Evolutionary conservation across 2,113 vertebrate species (phyloP).

Genomic region (Cebus imitator): DNA sequence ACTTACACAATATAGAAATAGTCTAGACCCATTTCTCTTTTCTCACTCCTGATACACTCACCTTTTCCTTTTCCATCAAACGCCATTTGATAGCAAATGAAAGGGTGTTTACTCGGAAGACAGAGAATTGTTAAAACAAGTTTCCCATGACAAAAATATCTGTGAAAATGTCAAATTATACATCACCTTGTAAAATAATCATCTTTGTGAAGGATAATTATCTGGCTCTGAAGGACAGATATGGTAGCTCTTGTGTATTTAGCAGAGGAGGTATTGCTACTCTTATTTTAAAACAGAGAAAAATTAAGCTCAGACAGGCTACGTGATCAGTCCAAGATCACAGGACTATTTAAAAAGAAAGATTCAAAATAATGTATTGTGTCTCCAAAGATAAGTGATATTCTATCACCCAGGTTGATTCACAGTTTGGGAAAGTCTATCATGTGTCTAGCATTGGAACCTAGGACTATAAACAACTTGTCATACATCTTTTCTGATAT

Average conservation of each 20-base stretch:
- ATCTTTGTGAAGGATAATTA: not conserved
- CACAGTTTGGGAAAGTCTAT: not conserved
- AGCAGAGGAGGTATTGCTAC: not conserved
- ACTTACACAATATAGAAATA: not conserved
- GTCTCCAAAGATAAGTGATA: not conserved
- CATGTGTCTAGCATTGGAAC: not conserved
- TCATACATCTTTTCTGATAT: not conserved
- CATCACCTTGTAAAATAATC: not conserved
- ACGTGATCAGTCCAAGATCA: not conserved
- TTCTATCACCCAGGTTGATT: not conserved
- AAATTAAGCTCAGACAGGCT: not conserved
- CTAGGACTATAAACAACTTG: not conserved
- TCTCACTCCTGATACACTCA: too few species aligned
- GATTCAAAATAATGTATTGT: not conserved
- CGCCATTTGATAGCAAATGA: not conserved
- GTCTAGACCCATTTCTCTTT: not conserved
- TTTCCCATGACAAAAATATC: not conserved
- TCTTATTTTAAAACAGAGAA: not conserved
- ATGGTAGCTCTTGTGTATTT: not conserved
- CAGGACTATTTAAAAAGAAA: not conserved
- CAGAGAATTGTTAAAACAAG: not conserved
- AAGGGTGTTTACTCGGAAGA: not conserved
- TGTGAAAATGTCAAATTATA: not conserved
- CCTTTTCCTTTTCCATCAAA: not conserved
- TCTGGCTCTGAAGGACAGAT: not conserved